Base-by-base conservation (phyloP, 2,113 vertebrate species). In the Chitala chitala region DNA sequence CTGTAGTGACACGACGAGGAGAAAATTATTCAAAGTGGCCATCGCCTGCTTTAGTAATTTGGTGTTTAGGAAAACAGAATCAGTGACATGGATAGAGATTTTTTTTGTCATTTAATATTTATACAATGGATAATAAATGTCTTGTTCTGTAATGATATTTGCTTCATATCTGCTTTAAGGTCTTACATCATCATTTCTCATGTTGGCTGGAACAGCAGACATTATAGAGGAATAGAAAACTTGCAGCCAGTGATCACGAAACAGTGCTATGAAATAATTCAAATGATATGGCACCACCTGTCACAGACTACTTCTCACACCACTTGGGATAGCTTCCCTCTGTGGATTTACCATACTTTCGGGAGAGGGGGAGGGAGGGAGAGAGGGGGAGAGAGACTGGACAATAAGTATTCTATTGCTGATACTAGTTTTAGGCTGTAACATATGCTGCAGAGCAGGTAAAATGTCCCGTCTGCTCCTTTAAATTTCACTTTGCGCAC, bases 391-490 rank as follows among this genome's bases (percentile, higher is more conserved):
- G 9, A 38, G 36, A 40, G 36, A 20, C 13, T 65, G 36, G 5
- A 42, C 10, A 42, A 42, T 65, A 5, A 12, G n/a, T 6, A 65
- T 42, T 42, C 63, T 5, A 38, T 38, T 42, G 17, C 40, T 65
- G n/a, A 6, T 65, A 5, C 22, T 6, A n/a, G 2, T 38, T 38
- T n/a, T n/a, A n/a, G 33, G 38, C 8, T 59, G 22, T 44, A 15
- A 38, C 42, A 68, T 68, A 68, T 26, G 33, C n/a, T 51, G 12
- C 56, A 68, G 64, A 46, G 15, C 40, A 26, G 64, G 42, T 68
- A 46, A 46, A 68, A 26, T 15, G 44, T 44, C 40, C 29, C 12
- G 17, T 68, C 22, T 8, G 22, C 26, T 68, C 13, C 12, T 10
- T 26, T 24, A 13, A 46, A 46, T 46, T 31, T 48, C 26, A 46